Conservation (phyloP, 2,888 invertebrate genomes). For the Ernsta delagoae region DNA sequence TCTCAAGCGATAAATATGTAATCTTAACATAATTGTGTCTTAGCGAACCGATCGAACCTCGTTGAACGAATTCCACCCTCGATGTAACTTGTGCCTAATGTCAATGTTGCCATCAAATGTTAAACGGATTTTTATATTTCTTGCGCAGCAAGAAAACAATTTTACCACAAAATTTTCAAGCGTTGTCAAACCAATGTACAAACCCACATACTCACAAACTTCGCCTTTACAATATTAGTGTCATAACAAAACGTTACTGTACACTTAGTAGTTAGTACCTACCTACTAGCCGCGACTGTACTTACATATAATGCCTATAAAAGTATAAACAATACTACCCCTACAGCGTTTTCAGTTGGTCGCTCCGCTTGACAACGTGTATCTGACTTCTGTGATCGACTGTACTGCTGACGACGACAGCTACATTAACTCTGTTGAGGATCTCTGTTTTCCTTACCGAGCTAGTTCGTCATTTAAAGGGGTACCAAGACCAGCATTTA, state of each 20-base stretch:
- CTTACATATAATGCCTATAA: too few relatives aligned
- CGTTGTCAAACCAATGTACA: too few relatives aligned
- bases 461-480: too few relatives aligned
- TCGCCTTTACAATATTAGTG: too few relatives aligned
- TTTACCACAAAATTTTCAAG: too few relatives aligned
- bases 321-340: background rate
- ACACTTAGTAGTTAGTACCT: too few relatives aligned
- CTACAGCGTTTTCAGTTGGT: constrained; percentile 50
- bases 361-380: constrained; percentile 42
- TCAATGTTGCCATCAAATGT: background rate
- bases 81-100: constrained; percentile 41
- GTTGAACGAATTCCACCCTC: constrained; percentile 54
- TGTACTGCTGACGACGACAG: constrained; percentile 44
- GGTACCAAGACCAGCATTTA: too few relatives aligned
- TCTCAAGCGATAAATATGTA: constrained; percentile 80
- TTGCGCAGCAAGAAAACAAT: too few relatives aligned
- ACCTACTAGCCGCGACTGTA: too few relatives aligned
- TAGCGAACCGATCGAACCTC: constrained; percentile 56
- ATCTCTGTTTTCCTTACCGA: background rate
- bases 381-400: constrained; percentile 54
- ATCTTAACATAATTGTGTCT: constrained; percentile 81
- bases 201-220: too few relatives aligned
- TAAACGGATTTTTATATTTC: too few relatives aligned
- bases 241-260: too few relatives aligned
- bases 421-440: constrained; percentile 4